A percentile compares a stretch with the other conserved stretches of the same genome.
Conservation (phyloP, 2,113 vertebrate genomes). For the Saguinus imperator region DNA sequence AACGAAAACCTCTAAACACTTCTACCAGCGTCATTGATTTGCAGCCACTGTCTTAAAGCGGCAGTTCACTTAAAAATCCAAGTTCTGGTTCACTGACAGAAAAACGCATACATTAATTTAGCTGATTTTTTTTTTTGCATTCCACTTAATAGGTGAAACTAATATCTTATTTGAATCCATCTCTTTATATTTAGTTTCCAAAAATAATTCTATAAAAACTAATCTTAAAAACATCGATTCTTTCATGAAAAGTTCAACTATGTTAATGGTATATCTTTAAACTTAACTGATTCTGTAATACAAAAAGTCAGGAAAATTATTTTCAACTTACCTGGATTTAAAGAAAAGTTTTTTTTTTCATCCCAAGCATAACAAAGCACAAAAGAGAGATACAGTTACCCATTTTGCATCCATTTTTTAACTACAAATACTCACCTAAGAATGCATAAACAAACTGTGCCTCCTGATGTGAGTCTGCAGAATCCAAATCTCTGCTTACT, state of each 20-base stretch:
- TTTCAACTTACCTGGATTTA: not conserved
- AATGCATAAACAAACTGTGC: conserved; percentile 94
- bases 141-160: not conserved
- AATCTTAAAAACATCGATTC: not conserved
- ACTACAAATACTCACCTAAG: conserved; percentile 89
- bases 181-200: conserved; percentile 11
- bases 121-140: not conserved
- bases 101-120: not conserved
- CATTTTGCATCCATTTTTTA: not conserved
- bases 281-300: not conserved
- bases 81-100: not conserved
- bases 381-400: not conserved
- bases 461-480: conserved; percentile 95
- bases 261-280: not conserved
- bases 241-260: not conserved
- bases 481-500: conserved; percentile 98
- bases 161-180: not conserved
- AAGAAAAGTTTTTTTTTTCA: not conserved
- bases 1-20: not conserved
- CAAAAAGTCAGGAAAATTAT: not conserved
- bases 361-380: not conserved
- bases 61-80: not conserved
- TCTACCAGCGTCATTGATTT: not conserved
- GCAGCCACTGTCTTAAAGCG: not conserved
- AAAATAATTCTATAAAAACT: not conserved